Base-by-base conservation (phyloP, 2,113 vertebrate genomes). In the Esox niger region DNA sequence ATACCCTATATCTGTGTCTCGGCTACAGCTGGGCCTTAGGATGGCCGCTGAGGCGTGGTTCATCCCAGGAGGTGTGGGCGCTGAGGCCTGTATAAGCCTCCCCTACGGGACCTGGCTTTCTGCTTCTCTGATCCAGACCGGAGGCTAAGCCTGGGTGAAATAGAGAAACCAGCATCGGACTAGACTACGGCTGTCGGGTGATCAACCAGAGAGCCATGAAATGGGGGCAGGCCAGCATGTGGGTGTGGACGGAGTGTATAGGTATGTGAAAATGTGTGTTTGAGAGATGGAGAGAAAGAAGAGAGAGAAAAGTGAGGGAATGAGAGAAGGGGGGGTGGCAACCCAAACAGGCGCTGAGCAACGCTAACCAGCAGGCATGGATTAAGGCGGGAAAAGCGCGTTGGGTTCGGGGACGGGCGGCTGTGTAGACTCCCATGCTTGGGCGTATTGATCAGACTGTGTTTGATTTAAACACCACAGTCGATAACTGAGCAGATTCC, bases 1-100 rank as follows among this genome's bases (percentile, higher is more conserved):
- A 79, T 73, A 61, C 2, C 49, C 49, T 25, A 31, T 11, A 35
- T 56, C 8, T 66, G 49, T 55, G 17, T 32, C 17, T 30, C 10
- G 35, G 35, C 35, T 43, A 15, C 17, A 15, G 38, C 38, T 43
- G 13, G 13, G 8, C n/a, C n/a, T n/a, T n/a, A n/a, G n/a, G n/a
- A n/a, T n/a, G n/a, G n/a, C n/a, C 27, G 17, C 58, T 66, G 46
- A 62, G 15, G 35, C 6, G 47, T n/a, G 21, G 47, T n/a, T 64
- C 9, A 9, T 15, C 35, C 33, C 29, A 17, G 6, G 35, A 30
- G 38, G 7, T 1, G 38, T 64, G 23, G 4, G 10, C 11, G 23
- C 20, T 25, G 33, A 62, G 32, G 17, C 9, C 33, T 43, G 32
- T 26, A 26, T 56, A 30, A 65, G 55, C 64, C 38, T 17, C 38